phyloP scores from a whole-genome alignment of 2,888 invertebrate species.

The Sminthurinus aureus region DNA sequence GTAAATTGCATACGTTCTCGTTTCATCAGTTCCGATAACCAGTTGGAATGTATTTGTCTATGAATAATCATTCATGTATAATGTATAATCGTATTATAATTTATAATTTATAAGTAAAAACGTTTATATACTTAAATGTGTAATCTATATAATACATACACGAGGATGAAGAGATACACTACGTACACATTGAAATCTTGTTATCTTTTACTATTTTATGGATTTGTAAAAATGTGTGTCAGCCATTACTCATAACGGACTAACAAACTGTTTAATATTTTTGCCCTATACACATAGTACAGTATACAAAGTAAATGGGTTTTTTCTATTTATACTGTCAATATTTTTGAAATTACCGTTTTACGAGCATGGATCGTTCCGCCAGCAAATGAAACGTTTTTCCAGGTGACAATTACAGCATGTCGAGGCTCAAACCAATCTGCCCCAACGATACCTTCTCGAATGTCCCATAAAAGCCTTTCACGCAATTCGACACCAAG shows the following conservation, averaged over 20 bases:
- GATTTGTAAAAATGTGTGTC: not conserved
- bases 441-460: constrained; percentile 89
- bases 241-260: not conserved
- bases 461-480: constrained; percentile 85
- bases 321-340: no score
- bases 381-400: constrained; percentile 91
- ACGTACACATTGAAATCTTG: not conserved
- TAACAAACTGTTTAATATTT: no score
- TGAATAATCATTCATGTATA: not conserved
- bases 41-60: constrained; percentile 96
- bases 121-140: no score
- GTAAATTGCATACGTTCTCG: constrained; percentile 92
- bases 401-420: constrained; percentile 91
- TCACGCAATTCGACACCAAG: constrained; percentile 87
- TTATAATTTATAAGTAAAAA: no score
- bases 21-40: constrained; percentile 90
- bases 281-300: no score
- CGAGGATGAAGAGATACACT: not conserved
- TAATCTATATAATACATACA: not conserved
- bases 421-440: constrained; percentile 91
- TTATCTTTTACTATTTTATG: not conserved
- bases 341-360: constrained; percentile 56
- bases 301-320: no score
- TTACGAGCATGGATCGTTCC: constrained; percentile 66
- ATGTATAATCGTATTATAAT: no score